Evolutionary conservation across 37 sponge, comb jelly and placozoan species (phyloP).

Genomic region (Mnemiopsis leidyi): DNA sequence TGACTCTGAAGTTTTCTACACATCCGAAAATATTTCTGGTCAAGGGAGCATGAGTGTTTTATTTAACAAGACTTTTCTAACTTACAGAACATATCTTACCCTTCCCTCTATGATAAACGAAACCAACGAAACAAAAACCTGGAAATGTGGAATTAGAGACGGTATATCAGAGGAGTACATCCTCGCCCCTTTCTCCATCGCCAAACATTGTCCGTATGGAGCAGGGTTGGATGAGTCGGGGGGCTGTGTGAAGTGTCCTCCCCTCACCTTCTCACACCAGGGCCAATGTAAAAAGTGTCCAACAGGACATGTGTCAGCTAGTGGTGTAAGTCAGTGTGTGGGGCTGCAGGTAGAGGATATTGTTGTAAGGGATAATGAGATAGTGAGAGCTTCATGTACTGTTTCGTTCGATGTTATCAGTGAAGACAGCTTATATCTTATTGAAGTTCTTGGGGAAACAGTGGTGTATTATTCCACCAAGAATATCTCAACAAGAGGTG

Average conservation of each 20-base stretch:
- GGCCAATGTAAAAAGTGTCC: neutral
- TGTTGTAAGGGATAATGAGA: neutral
- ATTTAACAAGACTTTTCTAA: neutral
- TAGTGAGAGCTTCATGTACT: neutral
- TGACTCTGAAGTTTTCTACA: neutral
- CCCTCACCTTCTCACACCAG: neutral
- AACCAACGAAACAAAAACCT: neutral
- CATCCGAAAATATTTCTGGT: neutral
- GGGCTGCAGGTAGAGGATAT: neutral
- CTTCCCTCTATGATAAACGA: neutral
- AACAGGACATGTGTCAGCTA: neutral
- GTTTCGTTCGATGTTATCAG: neutral
- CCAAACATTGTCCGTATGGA: neutral
- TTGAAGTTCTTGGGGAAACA: neutral
- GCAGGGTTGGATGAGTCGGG: too few species aligned
- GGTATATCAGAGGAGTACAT: neutral
- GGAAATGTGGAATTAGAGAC: neutral
- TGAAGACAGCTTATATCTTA: neutral
- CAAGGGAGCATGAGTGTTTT: neutral
- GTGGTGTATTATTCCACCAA: neutral
- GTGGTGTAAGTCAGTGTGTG: neutral
- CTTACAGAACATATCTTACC: neutral
- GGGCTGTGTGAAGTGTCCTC: too few species aligned
- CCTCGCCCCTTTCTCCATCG: neutral
- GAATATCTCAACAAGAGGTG: neutral